These are phyloP conservation scores for Cyclina sinensis DNA, from an alignment of 1,140 invertebrate species.

Conservation along the genomic window DNA sequence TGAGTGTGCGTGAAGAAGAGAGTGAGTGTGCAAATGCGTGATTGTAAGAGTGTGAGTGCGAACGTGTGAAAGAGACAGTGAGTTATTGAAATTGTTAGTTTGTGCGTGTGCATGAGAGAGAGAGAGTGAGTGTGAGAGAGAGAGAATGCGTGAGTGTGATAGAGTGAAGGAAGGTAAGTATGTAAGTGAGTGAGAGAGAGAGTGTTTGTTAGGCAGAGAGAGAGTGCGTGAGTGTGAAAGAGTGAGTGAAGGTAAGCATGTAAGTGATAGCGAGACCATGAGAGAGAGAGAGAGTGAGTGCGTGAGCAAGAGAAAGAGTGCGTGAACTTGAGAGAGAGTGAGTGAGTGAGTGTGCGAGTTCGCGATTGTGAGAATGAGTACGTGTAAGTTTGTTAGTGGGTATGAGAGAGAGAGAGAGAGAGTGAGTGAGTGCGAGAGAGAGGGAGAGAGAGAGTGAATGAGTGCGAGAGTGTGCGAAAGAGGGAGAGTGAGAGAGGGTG, in stretches of 20 bases:
- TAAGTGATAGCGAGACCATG: neutral
- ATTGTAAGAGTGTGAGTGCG: neutral
- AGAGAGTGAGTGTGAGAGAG: neutral
- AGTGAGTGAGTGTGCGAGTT: neutral
- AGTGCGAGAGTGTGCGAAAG: too few relatives aligned
- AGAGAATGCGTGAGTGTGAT: neutral
- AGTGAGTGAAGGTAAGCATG: neutral
- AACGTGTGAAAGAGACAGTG: conserved; percentile 10
- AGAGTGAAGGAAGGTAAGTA: neutral
- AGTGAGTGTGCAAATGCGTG: neutral
- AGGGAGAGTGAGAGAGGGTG: neutral
- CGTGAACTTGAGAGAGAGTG: neutral
- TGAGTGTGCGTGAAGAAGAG: neutral
- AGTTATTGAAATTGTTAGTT: neutral
- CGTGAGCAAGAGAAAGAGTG: neutral
- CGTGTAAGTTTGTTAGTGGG: neutral
- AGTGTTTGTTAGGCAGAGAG: neutral
- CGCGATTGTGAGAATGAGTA: neutral
- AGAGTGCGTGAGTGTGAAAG: neutral
- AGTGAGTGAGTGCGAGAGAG: neutral
- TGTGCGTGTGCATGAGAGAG: too few relatives aligned
- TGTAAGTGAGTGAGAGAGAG: neutral
- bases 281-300: neutral
- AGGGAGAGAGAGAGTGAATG: neutral
- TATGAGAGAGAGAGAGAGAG: neutral